phyloP scores from a whole-genome alignment of 1,140 invertebrate genomes.

The Eulimnadia texana region DNA sequence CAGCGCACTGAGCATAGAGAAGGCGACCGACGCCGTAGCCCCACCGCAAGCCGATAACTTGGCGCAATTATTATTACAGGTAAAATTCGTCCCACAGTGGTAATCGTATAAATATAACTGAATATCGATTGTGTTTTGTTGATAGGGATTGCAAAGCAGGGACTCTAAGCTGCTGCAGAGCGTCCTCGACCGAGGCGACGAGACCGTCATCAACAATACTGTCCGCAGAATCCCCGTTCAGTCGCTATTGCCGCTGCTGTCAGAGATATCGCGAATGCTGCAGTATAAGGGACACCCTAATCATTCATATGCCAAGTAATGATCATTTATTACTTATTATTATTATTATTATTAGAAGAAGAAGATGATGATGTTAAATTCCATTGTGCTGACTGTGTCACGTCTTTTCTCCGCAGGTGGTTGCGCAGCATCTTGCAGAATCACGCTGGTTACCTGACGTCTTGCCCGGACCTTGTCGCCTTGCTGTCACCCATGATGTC shows the following conservation, averaged over 20 bases:
- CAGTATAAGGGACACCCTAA: conserved; percentile 24
- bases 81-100: conserved; percentile 13
- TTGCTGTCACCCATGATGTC: conserved; percentile 39
- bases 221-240: conserved; percentile 44
- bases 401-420: no score
- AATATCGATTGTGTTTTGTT: neutral
- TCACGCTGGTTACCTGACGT: conserved; percentile 44
- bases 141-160: conserved; percentile 58
- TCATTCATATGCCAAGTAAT: conserved; percentile 5
- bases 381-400: no score
- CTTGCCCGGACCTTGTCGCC: conserved; percentile 38
- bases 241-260: conserved; percentile 40
- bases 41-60: conserved; percentile 45
- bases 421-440: conserved; percentile 38
- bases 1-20: conserved; percentile 46
- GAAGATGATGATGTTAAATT: no score
- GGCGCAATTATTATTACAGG: conserved; percentile 47
- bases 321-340: neutral
- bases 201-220: conserved; percentile 41
- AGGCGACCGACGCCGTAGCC: conserved; percentile 29
- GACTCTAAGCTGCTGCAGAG: conserved; percentile 43
- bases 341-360: no score
- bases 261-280: conserved; percentile 42
- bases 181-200: conserved; percentile 39
- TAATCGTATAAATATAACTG: neutral